A percentile compares a stretch with the other conserved stretches of the same genome.
Conservation (phyloP, 1,140 invertebrate genomes). For the Chionoecetes opilio region DNA sequence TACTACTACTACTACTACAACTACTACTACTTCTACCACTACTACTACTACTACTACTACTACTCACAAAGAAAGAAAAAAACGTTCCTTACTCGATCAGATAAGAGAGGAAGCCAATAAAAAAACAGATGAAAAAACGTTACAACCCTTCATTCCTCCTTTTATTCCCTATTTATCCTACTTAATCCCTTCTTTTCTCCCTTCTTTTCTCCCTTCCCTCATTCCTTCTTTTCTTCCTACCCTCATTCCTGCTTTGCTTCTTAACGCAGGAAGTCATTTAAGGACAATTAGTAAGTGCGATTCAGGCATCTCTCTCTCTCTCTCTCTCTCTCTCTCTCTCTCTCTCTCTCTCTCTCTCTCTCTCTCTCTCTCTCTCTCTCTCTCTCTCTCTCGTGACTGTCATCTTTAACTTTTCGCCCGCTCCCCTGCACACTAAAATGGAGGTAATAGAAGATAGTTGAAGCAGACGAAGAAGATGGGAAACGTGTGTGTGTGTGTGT, state of each 20-base stretch:
- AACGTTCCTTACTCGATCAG: not conserved
- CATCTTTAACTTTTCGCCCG: not conserved
- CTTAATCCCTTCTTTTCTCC: too few species aligned
- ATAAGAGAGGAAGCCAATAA: too few species aligned
- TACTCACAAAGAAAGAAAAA: not conserved
- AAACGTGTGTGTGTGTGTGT: constrained; percentile 35
- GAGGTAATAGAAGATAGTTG: not conserved
- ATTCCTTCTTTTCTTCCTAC: not conserved
- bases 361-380: constrained; percentile 56
- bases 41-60: constrained; percentile 10
- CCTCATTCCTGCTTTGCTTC: not conserved
- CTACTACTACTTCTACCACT: constrained; percentile 28
- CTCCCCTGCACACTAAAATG: not conserved
- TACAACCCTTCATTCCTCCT: too few species aligned
- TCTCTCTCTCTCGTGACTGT: constrained; percentile 19
- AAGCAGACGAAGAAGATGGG: not conserved
- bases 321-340: not conserved
- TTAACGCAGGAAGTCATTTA: too few species aligned
- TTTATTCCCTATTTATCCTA: too few species aligned
- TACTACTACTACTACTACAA: constrained; percentile 19
- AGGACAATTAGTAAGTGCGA: too few species aligned
- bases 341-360: constrained; percentile 33
- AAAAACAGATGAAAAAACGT: too few species aligned
- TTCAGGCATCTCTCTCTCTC: not conserved
- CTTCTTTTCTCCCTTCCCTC: not conserved